Base-by-base conservation (phyloP, 2,797 vertebrate species). In the Paguma larvata region DNA sequence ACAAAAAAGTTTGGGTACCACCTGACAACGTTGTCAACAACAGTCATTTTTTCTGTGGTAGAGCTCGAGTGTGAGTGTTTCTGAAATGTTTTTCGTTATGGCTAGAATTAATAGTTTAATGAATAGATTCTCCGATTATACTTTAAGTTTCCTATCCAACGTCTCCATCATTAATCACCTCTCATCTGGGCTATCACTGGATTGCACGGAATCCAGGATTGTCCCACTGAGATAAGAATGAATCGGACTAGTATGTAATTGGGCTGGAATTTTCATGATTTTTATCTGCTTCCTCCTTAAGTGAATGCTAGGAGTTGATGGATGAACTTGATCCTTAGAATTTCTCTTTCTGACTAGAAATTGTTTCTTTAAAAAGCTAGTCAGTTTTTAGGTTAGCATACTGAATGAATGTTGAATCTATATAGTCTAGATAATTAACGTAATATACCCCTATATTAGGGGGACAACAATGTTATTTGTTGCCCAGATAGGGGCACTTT, bases 351-450 rank as follows among this genome's bases (percentile, higher is more conserved):
- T 72, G 25, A 67, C 65, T 77, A 85, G 44, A 72, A 65, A 65
- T 72, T 53, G 12, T 93, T 89, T 84, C 56, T 95, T 92, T 75
- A 10, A 84, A 93, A 93, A 63, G 59, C 14, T 77, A 65, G 75
- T 70, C 51, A 56, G 23, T 77, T 19, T 67, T 90, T 32, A 83
- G 59, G 68, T 67, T 23, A 88, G 13, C 12, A 67, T 89, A 32
- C 10, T n/a, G 10, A 83, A 68, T 48, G 38, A 70, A 91, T 56
- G 73, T 68, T 34, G 80, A 56, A 44, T 89, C 21, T 72, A 23
- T 21, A 30, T 44, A 84, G 70, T 72, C 25, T 91, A 63, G 6
- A 46, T 93, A 79, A 19, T 70, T 83, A 65, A 41, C 48, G 86
- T 93, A 65, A 75, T 51, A 73, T 65, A 44, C 2, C 0, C 23